phyloP scores from a whole-genome alignment of 37 sponge, comb jelly and placozoan species.

The Theonella swinhoei region DNA sequence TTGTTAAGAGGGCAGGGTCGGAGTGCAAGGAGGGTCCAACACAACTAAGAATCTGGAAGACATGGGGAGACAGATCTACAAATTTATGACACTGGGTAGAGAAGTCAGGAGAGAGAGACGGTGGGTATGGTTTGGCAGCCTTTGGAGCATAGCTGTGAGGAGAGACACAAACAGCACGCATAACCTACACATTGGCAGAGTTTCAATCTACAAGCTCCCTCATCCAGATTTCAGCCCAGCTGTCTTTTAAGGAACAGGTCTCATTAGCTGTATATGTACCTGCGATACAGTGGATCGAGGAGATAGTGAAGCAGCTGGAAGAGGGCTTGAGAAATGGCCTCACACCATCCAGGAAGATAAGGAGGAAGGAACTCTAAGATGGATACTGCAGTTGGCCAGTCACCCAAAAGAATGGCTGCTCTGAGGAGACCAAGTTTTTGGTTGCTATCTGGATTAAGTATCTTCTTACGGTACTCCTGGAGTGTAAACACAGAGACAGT shows the following conservation, averaged over 20 bases:
- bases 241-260: too few species aligned
- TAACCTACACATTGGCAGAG: too few species aligned
- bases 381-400: constrained; percentile 63
- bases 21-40: constrained; percentile 82
- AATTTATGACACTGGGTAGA: constrained; percentile 27
- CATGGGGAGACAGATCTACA: constrained; percentile 25
- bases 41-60: constrained; percentile 63
- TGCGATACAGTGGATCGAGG: constrained; percentile 83
- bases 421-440: constrained; percentile 88
- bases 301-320: constrained; percentile 57
- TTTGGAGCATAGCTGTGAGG: constrained; percentile 36
- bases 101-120: neutral
- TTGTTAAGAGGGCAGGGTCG: constrained; percentile 83
- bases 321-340: constrained; percentile 41
- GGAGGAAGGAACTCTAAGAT: constrained; percentile 80
- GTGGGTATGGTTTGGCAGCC: constrained; percentile 50
- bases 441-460: constrained; percentile 52
- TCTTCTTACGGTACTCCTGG: constrained; percentile 10
- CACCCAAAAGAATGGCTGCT: constrained; percentile 69
- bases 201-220: too few species aligned
- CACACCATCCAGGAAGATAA: constrained; percentile 43
- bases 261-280: too few species aligned
- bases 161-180: neutral
- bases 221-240: too few species aligned
- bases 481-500: neutral